Percentiles rank a stretch among this genome's conserved stretches.
These are phyloP conservation scores for Paradoxurus hermaphroditus DNA, from an alignment of 2,113 vertebrate species.

Conservation along the genomic window DNA sequence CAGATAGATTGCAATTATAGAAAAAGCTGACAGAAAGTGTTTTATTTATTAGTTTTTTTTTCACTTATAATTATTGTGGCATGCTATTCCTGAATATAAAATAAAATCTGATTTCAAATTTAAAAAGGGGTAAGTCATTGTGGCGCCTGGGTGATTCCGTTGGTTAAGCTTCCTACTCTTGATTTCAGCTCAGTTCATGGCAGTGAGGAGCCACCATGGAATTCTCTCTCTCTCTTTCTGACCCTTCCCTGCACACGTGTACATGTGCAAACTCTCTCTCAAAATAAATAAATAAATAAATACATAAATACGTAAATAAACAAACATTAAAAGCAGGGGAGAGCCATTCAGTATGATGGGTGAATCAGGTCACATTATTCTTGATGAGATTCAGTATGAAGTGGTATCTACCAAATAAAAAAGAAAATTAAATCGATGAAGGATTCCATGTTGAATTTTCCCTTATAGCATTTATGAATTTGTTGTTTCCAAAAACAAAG, in stretches of 20 bases:
- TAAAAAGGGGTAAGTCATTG: slow-evolving; percentile 14
- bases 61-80: background rate
- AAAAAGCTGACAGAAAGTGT: slow-evolving; percentile 41
- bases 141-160: too few relatives aligned
- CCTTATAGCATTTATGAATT: background rate
- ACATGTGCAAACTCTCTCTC: too few relatives aligned
- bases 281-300: too few relatives aligned
- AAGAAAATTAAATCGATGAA: slow-evolving; percentile 9
- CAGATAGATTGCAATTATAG: background rate
- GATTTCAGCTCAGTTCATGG: too few relatives aligned
- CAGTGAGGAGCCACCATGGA: too few relatives aligned
- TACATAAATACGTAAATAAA: too few relatives aligned
- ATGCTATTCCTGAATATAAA: slow-evolving; percentile 16
- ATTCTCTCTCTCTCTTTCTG: too few relatives aligned
- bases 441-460: background rate
- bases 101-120: slow-evolving; percentile 33
- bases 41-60: slow-evolving; percentile 31
- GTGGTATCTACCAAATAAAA: background rate
- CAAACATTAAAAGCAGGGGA: background rate
- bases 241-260: too few relatives aligned
- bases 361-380: slow-evolving; percentile 13
- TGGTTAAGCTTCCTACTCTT: too few relatives aligned
- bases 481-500: background rate
- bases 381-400: slow-evolving; percentile 15
- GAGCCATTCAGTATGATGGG: background rate